Conservation (phyloP, 2,888 invertebrate species). For the Graphium colonna region DNA sequence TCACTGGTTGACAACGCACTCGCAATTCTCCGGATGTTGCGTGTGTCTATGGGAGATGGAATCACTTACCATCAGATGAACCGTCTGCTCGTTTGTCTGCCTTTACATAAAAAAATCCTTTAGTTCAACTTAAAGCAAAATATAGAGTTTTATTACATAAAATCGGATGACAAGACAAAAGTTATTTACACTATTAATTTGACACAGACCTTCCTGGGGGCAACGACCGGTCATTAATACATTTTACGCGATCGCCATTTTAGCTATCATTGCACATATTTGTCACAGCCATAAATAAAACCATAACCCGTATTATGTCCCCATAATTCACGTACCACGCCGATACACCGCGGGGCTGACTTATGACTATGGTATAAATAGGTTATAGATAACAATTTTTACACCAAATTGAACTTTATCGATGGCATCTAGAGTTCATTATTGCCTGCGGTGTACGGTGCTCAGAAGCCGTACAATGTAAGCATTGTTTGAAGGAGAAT, state of each 20-base stretch:
- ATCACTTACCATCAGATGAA: too few relatives aligned
- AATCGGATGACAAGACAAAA: too few relatives aligned
- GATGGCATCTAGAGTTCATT: background rate
- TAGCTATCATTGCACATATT: background rate
- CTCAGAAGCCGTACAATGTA: constrained; percentile 10
- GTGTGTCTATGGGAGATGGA: too few relatives aligned
- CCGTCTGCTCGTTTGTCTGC: too few relatives aligned
- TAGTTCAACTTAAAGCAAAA: too few relatives aligned
- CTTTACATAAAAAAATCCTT: too few relatives aligned
- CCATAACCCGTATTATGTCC: constrained; percentile 12
- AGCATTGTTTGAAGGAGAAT: constrained; percentile 5
- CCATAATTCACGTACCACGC: constrained; percentile 16
- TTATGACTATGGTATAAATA: constrained; percentile 10
- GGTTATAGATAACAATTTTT: background rate
- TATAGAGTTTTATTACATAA: too few relatives aligned
- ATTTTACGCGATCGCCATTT: background rate
- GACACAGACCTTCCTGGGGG: background rate
- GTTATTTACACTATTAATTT: too few relatives aligned
- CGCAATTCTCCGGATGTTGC: too few relatives aligned
- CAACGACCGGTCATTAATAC: background rate
- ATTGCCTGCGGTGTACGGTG: too few relatives aligned
- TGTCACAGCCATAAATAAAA: constrained; percentile 1
- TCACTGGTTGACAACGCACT: too few relatives aligned
- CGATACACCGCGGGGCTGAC: constrained; percentile 12
- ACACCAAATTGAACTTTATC: constrained; percentile 6